Conservation (phyloP, 2,797 vertebrate species). For the Pyrocephalus nanus region DNA sequence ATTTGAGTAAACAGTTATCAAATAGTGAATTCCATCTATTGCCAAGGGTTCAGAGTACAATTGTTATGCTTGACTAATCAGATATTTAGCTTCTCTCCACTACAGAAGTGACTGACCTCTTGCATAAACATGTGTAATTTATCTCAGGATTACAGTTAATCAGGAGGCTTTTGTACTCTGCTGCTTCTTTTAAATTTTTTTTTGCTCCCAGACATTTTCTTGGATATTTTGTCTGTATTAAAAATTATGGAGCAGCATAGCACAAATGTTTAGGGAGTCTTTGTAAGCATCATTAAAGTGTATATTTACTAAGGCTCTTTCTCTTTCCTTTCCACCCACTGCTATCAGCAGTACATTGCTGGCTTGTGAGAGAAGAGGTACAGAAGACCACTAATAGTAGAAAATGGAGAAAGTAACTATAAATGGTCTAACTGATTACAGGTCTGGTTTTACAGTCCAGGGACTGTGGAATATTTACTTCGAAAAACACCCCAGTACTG, state of each 20-base stretch:
- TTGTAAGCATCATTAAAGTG: background rate
- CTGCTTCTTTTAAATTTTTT: background rate
- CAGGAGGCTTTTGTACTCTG: background rate
- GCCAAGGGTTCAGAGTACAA: background rate
- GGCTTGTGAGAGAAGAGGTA: background rate
- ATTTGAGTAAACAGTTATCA: slow-evolving; percentile 37
- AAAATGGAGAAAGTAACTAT: background rate
- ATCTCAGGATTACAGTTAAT: background rate
- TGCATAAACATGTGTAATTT: slow-evolving; percentile 26
- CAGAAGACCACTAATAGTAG: background rate
- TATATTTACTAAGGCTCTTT: background rate
- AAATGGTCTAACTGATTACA: background rate
- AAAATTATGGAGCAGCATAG: background rate
- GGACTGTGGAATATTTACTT: background rate
- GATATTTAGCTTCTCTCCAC: background rate
- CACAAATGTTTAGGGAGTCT: background rate
- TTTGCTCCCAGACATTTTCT: background rate
- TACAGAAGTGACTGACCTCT: background rate
- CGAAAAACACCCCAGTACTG: background rate
- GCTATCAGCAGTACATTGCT: background rate
- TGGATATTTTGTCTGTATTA: background rate
- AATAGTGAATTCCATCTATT: background rate
- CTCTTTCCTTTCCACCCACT: background rate
- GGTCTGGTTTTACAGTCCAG: background rate
- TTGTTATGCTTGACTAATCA: slow-evolving; percentile 6